Evolutionary conservation across 2,113 vertebrate species (phyloP).

Genomic region (Dascyllus trimaculatus): DNA sequence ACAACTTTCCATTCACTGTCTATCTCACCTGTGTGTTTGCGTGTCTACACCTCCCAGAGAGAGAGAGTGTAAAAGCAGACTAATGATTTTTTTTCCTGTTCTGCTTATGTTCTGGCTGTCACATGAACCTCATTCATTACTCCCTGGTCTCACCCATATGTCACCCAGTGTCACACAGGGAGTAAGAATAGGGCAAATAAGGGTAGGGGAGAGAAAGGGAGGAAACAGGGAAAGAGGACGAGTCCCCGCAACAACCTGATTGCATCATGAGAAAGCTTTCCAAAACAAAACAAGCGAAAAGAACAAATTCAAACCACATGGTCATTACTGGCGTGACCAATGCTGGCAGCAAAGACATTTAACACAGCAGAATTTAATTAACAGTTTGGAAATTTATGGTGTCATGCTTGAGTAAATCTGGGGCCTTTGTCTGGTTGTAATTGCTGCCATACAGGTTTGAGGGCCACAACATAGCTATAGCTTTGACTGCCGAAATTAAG

Average conservation of each 20-base stretch:
- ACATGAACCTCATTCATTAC: slow-evolving; percentile 57
- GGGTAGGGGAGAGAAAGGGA: neutral
- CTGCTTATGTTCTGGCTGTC: slow-evolving; percentile 48
- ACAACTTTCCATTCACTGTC: slow-evolving; percentile 11
- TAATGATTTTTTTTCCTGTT: slow-evolving; percentile 60
- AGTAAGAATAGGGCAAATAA: slow-evolving; percentile 45
- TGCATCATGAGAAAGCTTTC: slow-evolving; percentile 66
- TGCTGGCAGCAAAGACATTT: slow-evolving; percentile 59
- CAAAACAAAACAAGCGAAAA: slow-evolving; percentile 5
- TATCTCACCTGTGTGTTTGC: slow-evolving; percentile 22
- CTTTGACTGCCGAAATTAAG: slow-evolving; percentile 68
- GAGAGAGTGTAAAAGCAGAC: slow-evolving; percentile 46
- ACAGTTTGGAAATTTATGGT: slow-evolving; percentile 73
- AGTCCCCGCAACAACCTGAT: slow-evolving; percentile 58
- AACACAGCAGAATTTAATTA: slow-evolving; percentile 77
- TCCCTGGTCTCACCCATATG: slow-evolving; percentile 42
- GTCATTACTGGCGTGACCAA: slow-evolving; percentile 54
- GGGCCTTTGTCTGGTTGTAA: slow-evolving; percentile 73
- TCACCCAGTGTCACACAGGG: slow-evolving; percentile 49
- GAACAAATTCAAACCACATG: slow-evolving; percentile 74
- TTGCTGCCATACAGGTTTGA: slow-evolving; percentile 69
- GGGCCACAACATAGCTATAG: slow-evolving; percentile 61
- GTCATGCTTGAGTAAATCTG: slow-evolving; percentile 73
- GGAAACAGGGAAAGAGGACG: neutral
- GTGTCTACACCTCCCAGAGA: slow-evolving; percentile 19